A percentile compares a stretch with the other conserved stretches of the same genome.
Evolutionary conservation across 2,113 vertebrate genomes (phyloP).

Genomic region (Sciurus niger): DNA sequence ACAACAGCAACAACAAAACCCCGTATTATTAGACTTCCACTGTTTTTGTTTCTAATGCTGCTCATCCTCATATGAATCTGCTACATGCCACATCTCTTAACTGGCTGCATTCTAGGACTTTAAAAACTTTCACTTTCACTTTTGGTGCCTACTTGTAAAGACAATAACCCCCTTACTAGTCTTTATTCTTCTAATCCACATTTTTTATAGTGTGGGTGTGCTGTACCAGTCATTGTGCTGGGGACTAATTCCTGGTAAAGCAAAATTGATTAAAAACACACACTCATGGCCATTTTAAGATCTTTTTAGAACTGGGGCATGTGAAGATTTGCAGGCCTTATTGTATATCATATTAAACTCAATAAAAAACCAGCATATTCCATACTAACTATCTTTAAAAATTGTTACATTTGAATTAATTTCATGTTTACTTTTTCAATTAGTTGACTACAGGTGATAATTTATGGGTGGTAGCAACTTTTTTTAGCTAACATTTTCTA

Average conservation of each 20-base stretch:
- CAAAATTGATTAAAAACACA: neutral
- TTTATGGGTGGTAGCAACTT: neutral
- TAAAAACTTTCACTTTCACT: neutral
- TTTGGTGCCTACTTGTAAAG: neutral
- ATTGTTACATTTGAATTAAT: conserved; percentile 14
- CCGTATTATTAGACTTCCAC: neutral
- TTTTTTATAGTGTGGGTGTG: neutral
- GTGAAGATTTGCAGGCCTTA: neutral
- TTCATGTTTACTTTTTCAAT: neutral
- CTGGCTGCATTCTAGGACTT: neutral
- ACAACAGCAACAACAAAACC: no score
- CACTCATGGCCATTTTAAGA: neutral
- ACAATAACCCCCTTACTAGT: neutral
- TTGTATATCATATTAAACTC: neutral
- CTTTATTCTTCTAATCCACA: neutral
- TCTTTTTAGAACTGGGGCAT: neutral
- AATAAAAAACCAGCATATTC: neutral
- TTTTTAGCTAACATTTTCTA: neutral
- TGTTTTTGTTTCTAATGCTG: neutral
- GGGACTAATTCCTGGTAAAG: neutral
- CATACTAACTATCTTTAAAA: neutral
- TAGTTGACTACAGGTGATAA: neutral
- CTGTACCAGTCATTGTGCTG: neutral
- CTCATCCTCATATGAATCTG: neutral
- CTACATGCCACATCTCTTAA: neutral